These are phyloP conservation scores for Rhea americana DNA, from an alignment of 2,113 vertebrate genomes.

Conservation along the genomic window DNA sequence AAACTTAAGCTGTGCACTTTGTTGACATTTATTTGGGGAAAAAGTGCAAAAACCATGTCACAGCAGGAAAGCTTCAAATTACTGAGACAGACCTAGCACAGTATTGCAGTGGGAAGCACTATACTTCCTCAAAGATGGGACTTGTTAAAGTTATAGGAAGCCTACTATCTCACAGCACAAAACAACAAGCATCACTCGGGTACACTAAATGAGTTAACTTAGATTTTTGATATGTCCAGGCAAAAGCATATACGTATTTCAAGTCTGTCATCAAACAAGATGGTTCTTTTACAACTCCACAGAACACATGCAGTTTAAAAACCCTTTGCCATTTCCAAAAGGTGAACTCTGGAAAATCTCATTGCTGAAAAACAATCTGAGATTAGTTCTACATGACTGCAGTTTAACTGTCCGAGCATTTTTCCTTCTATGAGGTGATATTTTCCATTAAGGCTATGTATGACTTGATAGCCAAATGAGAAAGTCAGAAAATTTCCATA, in stretches of 20 bases:
- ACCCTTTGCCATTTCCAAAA: neutral
- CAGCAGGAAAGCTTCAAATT: neutral
- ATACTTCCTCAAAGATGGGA: neutral
- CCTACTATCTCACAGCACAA: neutral
- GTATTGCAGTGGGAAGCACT: neutral
- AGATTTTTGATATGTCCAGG: neutral
- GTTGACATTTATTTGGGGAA: neutral
- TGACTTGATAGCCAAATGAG: rapidly evolving
- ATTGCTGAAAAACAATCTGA: neutral
- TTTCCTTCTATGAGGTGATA: neutral
- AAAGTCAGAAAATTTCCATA: neutral
- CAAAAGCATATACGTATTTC: neutral
- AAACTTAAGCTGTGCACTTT: neutral
- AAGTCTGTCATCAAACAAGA: neutral
- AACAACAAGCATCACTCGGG: neutral
- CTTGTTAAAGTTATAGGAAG: neutral
- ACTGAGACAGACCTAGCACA: neutral
- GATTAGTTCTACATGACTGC: neutral
- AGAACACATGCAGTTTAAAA: neutral
- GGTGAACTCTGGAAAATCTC: neutral
- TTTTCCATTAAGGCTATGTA: neutral
- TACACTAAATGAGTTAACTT: neutral
- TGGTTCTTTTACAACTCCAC: neutral
- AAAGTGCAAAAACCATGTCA: neutral
- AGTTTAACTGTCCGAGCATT: neutral